Evolutionary conservation across 2,113 vertebrate genomes (phyloP).

Genomic region (Ochotona princeps): DNA sequence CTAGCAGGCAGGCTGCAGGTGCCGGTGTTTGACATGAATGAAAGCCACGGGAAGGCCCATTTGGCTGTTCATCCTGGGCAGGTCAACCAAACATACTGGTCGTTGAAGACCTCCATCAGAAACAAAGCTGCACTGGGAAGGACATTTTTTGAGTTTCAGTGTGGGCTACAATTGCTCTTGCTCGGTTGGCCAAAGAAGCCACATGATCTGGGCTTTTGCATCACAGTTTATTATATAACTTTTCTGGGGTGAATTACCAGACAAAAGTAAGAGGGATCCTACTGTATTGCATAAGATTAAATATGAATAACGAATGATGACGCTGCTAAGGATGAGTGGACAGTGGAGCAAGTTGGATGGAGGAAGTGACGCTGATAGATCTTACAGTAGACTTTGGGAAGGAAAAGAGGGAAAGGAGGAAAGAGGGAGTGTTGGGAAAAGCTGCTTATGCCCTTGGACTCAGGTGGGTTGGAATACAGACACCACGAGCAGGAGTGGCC

Average conservation of each 20-base stretch:
- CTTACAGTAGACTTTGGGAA: neutral
- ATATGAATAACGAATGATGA: neutral
- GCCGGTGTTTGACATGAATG: too few species aligned
- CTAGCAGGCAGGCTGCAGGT: neutral
- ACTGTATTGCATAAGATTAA: neutral
- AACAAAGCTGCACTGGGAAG: neutral
- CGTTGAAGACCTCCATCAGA: neutral
- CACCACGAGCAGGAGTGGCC: neutral
- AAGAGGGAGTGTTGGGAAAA: neutral
- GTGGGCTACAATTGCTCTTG: neutral
- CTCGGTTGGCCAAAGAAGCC: neutral
- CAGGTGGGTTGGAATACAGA: too few species aligned
- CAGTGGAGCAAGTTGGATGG: neutral
- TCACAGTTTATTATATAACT: neutral
- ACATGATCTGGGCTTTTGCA: neutral
- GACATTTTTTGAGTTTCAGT: neutral
- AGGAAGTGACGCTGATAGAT: neutral
- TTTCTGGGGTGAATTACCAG: neutral
- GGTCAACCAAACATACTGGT: neutral
- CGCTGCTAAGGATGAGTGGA: too few species aligned
- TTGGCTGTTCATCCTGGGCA: neutral
- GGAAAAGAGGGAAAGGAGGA: neutral
- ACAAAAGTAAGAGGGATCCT: neutral
- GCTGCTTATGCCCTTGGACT: neutral
- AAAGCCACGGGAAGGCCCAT: neutral